phyloP scores from a whole-genome alignment of 2,888 invertebrate species.

The Lissonota sp. region DNA sequence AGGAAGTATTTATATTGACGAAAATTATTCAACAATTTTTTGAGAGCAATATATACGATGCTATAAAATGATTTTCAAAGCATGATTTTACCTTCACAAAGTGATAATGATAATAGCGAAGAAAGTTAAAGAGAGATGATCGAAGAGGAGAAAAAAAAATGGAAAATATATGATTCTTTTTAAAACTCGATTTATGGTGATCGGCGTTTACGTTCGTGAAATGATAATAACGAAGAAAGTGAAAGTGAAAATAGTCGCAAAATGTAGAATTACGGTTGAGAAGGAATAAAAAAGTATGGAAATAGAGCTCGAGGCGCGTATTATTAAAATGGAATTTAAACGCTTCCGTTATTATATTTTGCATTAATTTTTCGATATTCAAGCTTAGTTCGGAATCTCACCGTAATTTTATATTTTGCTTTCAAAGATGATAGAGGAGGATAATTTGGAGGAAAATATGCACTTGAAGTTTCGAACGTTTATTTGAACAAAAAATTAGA shows the following conservation, averaged over 20 bases:
- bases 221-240: constrained; percentile 1
- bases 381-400: no score
- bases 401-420: no score
- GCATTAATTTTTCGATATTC: not conserved
- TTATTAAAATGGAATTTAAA: constrained; percentile 21
- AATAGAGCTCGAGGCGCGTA: not conserved
- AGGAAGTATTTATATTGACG: no score
- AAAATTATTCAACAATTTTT: not conserved
- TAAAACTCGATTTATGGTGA: not conserved
- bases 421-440: no score
- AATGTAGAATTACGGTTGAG: not conserved
- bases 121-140: constrained; percentile 20
- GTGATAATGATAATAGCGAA: constrained; percentile 37
- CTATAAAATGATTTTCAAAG: no score
- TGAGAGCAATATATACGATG: no score
- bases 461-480: no score
- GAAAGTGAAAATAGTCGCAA: not conserved
- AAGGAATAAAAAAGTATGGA: constrained; percentile 4
- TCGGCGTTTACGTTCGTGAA: not conserved
- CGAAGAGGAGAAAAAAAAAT: not conserved
- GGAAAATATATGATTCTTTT: not conserved
- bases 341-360: constrained; percentile 9
- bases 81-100: not conserved
- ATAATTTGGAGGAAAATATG: no score
- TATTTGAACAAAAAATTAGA: no score